A percentile compares a stretch with the other conserved stretches of the same genome.
Conservation (phyloP, 2,113 vertebrate species). For the Notothenia rossii region DNA sequence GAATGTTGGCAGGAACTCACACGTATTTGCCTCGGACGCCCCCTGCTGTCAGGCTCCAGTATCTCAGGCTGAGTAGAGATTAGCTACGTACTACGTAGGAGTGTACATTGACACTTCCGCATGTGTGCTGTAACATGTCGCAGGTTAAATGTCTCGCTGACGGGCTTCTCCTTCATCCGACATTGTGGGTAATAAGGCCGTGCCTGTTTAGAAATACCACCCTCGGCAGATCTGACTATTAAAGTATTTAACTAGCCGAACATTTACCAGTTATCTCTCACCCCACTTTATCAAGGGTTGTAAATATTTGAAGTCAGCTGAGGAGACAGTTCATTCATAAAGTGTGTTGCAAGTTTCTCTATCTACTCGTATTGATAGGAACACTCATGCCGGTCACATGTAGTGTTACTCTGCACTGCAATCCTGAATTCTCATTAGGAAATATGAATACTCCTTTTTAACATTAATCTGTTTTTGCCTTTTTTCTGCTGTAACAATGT, state of each 20-base stretch:
- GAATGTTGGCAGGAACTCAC: neutral
- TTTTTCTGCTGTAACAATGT: too few species aligned
- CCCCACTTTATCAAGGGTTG: neutral
- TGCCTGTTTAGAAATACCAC: fast-evolving
- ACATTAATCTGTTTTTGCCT: too few species aligned
- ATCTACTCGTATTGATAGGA: too few species aligned
- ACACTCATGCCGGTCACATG: neutral
- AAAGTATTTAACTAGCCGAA: neutral
- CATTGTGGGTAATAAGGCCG: neutral
- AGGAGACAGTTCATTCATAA: neutral
- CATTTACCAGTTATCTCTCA: neutral
- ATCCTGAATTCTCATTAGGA: too few species aligned
- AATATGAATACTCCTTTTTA: too few species aligned
- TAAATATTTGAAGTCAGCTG: neutral
- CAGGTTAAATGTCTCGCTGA: too few species aligned
- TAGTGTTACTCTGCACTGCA: neutral
- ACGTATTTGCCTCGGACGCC: conserved; percentile 23
- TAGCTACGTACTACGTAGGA: too few species aligned
- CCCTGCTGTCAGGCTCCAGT: conserved; percentile 4
- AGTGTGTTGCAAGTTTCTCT: neutral
- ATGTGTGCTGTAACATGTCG: neutral
- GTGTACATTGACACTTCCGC: neutral
- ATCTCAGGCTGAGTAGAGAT: neutral
- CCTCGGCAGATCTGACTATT: neutral
- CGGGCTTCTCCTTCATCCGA: neutral